Evolutionary conservation across 2,113 vertebrate species (phyloP).

Genomic region (Lasiurus borealis): DNA sequence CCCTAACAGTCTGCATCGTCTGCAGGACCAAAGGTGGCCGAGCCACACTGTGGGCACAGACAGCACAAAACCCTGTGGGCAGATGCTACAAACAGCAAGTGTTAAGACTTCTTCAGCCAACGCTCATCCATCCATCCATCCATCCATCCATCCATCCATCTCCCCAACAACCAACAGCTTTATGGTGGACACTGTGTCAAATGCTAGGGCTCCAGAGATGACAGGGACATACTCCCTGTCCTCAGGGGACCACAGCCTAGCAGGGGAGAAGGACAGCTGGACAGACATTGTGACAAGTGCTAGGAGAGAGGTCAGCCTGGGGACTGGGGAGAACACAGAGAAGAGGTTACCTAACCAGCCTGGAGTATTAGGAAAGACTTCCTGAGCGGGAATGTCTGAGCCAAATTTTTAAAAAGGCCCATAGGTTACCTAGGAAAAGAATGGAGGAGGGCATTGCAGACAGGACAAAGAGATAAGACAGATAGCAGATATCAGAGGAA

Average conservation of each 20-base stretch:
- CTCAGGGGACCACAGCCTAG: background rate
- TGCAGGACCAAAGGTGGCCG: background rate
- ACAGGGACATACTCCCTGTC: background rate
- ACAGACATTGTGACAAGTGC: background rate
- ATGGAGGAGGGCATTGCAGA: background rate
- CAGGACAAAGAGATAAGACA: background rate
- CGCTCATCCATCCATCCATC: fast-evolving
- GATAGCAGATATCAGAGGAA: background rate
- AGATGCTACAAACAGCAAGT: background rate
- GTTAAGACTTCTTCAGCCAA: background rate
- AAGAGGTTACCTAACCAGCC: background rate
- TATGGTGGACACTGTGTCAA: background rate
- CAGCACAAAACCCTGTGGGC: background rate
- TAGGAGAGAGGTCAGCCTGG: background rate
- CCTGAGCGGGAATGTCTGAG: background rate
- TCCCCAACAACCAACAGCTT: background rate
- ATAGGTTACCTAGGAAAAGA: background rate
- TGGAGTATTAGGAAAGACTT: background rate
- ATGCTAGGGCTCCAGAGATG: background rate
- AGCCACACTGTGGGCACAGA: background rate
- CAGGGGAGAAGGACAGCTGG: background rate
- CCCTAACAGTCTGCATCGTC: background rate
- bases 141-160: background rate
- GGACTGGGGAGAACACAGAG: background rate
- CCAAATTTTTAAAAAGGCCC: background rate